Conservation (phyloP, 2,113 vertebrate species). For the Engraulis encrasicolus region DNA sequence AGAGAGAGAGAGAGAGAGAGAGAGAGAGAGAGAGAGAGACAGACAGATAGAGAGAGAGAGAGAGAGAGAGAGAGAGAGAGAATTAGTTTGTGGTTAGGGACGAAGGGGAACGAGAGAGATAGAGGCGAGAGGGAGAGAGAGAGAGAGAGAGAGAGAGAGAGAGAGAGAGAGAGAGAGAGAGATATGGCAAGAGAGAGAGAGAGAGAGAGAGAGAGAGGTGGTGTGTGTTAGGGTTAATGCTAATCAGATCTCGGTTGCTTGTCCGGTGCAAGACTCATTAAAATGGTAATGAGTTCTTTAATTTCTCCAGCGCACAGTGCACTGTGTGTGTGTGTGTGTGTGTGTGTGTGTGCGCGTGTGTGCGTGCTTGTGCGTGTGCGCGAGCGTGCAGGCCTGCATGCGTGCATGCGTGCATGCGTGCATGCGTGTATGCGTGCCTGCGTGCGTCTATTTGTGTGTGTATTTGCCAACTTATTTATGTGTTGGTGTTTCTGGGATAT, state of each 20-base stretch:
- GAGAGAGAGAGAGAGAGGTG: neutral
- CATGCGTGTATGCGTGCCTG: constrained; percentile 15
- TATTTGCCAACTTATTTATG: no score
- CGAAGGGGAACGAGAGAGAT: no score
- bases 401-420: constrained; percentile 1
- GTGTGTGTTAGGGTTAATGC: neutral
- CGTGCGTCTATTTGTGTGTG: constrained; percentile 18
- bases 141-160: neutral
- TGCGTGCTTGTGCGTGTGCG: neutral
- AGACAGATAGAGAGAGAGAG: neutral
- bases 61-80: neutral
- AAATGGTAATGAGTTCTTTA: constrained; percentile 52
- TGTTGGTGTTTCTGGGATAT: neutral
- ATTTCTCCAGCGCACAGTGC: constrained; percentile 45
- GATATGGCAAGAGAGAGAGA: neutral
- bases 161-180: neutral
- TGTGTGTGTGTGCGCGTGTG: constrained; percentile 19
- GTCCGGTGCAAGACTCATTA: constrained; percentile 47
- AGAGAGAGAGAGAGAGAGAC: neutral
- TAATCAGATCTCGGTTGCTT: constrained; percentile 32
- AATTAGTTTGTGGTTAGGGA: no score
- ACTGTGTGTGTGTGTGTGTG: constrained; percentile 23
- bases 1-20: neutral
- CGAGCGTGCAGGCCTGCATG: neutral
- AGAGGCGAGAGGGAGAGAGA: neutral